Evolutionary conservation across 1,140 invertebrate species (phyloP).

Genomic region (Phthorimaea operculella): DNA sequence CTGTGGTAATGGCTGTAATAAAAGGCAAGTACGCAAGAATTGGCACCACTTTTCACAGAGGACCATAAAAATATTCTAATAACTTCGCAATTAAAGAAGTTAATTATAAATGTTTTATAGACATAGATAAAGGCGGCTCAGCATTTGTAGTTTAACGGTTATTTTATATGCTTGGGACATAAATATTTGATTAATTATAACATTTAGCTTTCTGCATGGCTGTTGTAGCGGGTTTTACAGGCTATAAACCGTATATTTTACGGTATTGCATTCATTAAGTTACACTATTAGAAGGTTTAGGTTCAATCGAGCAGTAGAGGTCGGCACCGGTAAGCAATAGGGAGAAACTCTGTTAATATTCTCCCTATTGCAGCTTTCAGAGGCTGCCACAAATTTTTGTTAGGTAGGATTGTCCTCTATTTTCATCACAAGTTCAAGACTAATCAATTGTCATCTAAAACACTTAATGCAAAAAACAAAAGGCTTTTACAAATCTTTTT

Average conservation of each 20-base stretch:
- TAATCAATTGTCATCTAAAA: no score
- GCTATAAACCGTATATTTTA: not conserved
- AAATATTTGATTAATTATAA: conserved; percentile 4
- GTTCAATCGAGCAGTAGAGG: not conserved
- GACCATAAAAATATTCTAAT: not conserved
- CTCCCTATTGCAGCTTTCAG: no score
- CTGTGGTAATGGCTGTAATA: no score
- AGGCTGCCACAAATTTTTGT: no score
- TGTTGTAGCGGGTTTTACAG: not conserved
- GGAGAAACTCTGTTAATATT: no score
- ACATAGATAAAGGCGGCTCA: not conserved
- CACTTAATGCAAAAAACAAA: no score
- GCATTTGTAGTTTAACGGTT: not conserved
- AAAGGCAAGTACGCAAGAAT: no score
- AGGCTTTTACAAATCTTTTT: no score
- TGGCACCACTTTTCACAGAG: no score
- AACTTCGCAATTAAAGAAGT: conserved; percentile 8
- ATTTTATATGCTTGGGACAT: not conserved
- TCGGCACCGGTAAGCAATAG: no score
- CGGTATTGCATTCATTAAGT: conserved; percentile 1
- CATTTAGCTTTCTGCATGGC: not conserved
- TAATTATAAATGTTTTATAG: conserved; percentile 16
- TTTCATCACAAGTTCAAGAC: no score
- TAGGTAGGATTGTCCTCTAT: no score
- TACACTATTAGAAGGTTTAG: not conserved